Evolutionary conservation across 2,113 vertebrate species (phyloP).

Genomic region (Thunnus maccoyii): DNA sequence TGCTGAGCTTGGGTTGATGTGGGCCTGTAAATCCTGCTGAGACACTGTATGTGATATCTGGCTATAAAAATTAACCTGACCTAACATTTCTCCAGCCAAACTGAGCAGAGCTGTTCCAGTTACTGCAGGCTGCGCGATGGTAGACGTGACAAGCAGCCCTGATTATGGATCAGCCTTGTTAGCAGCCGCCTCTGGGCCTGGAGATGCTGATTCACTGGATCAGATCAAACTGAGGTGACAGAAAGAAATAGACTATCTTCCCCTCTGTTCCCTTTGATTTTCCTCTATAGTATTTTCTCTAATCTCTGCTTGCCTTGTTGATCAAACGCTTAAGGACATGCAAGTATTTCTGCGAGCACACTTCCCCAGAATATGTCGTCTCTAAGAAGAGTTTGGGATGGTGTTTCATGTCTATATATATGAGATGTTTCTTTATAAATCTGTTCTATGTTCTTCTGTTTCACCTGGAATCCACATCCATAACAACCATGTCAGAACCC

Average conservation of each 20-base stretch:
- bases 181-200: constrained; percentile 42
- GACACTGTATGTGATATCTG: constrained; percentile 9
- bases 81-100: constrained; percentile 17
- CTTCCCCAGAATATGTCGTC: not conserved
- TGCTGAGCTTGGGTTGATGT: not conserved
- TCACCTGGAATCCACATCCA: constrained; percentile 16
- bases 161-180: constrained; percentile 64
- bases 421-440: constrained; percentile 10
- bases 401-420: not conserved
- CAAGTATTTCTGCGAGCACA: constrained; percentile 22
- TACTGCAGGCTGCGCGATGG: constrained; percentile 31
- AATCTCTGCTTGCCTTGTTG: constrained; percentile 19
- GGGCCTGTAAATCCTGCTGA: constrained; percentile 11
- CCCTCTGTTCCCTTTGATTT: constrained; percentile 39
- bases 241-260: constrained; percentile 21
- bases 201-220: constrained; percentile 52
- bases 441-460: not conserved
- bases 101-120: constrained; percentile 15
- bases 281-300: not conserved
- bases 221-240: constrained; percentile 31
- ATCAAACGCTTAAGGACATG: constrained; percentile 36
- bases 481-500: constrained; percentile 35
- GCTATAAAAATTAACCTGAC: constrained; percentile 20
- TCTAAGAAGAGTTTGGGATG: not conserved
- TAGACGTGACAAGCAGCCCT: constrained; percentile 47